Base-by-base conservation (phyloP, 1,140 invertebrate genomes). In the Leptestheria dahalacensis region DNA sequence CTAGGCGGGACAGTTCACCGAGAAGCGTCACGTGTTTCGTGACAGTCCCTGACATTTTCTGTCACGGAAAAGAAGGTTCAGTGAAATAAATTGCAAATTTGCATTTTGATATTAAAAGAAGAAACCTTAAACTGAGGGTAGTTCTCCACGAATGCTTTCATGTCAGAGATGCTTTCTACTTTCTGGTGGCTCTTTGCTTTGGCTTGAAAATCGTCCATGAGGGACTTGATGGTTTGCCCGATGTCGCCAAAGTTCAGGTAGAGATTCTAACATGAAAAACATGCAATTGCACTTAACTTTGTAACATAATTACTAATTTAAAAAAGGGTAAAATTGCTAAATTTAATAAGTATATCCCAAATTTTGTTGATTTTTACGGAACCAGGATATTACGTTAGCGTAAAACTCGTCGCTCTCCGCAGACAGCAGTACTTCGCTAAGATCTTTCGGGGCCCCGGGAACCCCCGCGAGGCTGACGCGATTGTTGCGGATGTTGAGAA, bases 241-340 rank as follows among this genome's bases (percentile, higher is more conserved):
- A 99, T 97, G 76, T 98, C 94, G 28, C 96, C 96, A 77, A 96
- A 99, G 74, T 99, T 98, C 23, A 85, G 75, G 71, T 94, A 97
- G 71, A 96, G 80, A 74, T 97, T 98, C 82, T 91, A 71, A 57
- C 74, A 68, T 68, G 61, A 66, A 68, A 64, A 64, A 60, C 57
- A n/a, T n/a, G n/a, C n/a, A n/a, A n/a, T n/a, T n/a, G n/a, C n/a
- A n/a, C n/a, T n/a, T n/a, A n/a, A n/a, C n/a, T n/a, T n/a, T n/a
- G n/a, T n/a, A n/a, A n/a, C n/a, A n/a, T n/a, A n/a, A n/a, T n/a
- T n/a, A n/a, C n/a, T n/a, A n/a, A n/a, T n/a, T 12, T 11, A 18
- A 56, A 18, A 62, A 41, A 41, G 6, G 33, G 15, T 15, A 41
- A 41, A 41, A 41, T 15, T 41, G 15, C 6, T 9, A 41, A 41